Conservation (phyloP, 2,113 vertebrate genomes). For the Andinoacara biseriatus region DNA sequence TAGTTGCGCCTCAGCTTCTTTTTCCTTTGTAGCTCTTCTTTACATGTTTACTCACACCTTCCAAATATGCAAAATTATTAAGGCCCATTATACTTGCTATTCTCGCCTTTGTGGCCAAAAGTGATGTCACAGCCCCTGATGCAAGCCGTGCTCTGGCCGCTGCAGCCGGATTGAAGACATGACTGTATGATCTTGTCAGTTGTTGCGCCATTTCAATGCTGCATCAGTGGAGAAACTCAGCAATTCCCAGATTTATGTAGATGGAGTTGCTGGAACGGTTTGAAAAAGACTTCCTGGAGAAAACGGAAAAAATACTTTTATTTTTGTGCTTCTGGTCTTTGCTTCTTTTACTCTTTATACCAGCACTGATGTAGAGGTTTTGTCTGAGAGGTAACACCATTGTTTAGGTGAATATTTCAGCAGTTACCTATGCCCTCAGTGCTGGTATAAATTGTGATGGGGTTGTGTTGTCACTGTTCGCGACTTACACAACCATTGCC, state of each 20-base stretch:
- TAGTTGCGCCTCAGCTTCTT: not conserved
- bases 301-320: not conserved
- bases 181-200: not conserved
- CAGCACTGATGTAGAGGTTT: not conserved
- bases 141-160: not conserved
- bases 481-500: not conserved
- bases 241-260: not conserved
- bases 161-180: not conserved
- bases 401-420: not conserved
- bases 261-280: too few species aligned
- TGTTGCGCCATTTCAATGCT: not conserved
- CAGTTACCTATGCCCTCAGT: not conserved
- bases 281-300: not conserved
- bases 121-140: constrained; percentile 1
- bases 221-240: not conserved
- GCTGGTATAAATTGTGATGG: not conserved
- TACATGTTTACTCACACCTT: not conserved
- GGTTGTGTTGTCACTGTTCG: not conserved
- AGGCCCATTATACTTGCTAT: not conserved
- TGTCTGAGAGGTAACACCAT: not conserved
- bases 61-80: constrained; percentile 29
- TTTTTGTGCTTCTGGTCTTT: not conserved
- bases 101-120: not conserved
- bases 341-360: not conserved
- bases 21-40: not conserved